Base-by-base conservation (phyloP, 2,888 invertebrate species). In the Dorcus hopei region DNA sequence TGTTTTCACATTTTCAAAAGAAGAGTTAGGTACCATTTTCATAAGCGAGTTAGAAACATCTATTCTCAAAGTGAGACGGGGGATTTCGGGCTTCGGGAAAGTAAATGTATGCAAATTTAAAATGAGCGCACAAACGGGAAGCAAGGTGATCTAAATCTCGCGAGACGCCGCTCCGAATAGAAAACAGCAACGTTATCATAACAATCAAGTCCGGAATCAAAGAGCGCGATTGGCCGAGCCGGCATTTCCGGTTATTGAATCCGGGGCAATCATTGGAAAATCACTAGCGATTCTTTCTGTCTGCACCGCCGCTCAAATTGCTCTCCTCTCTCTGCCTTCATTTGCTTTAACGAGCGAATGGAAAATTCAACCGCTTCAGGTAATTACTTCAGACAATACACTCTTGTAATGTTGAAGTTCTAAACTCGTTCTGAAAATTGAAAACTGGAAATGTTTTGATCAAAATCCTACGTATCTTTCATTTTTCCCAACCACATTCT, bases 191-290 rank as follows among this genome's bases (percentile, higher is more conserved):
- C 70, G 70, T 71, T 71, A 74, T 72, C 70, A 73, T 74, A 74
- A 73, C 74, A 74, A 74, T 73, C 73, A 72, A 74, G 72, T 65
- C 68, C 74, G 61, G 74, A 75, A 76, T 75, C 75, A 73, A 73
- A 72, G 70, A 63, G 67, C 63, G 64, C 72, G 71, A 73, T 73
- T 73, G 73, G 73, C 65, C 69, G 70, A 68, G 65, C 66, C 67
- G 68, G 68, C 66, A 65, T 72, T 72, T 73, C 72, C 72, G 73
- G 72, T 73, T 74, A 74, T 72, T 72, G 73, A 72, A 74, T 74
- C 72, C 67, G 58, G 65, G 67, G 64, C 72, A 70, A 72, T 71
- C 72, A 68, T 66, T 69, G 70, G 68, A 62, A 70, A 73, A 72
- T 72, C 72, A 72, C 71, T 70, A 64, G 69, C 45, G 45, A 16